A percentile compares a stretch with the other conserved stretches of the same genome.
Evolutionary conservation across 2,797 vertebrate species (phyloP).

Genomic region (Melopsittacus undulatus): DNA sequence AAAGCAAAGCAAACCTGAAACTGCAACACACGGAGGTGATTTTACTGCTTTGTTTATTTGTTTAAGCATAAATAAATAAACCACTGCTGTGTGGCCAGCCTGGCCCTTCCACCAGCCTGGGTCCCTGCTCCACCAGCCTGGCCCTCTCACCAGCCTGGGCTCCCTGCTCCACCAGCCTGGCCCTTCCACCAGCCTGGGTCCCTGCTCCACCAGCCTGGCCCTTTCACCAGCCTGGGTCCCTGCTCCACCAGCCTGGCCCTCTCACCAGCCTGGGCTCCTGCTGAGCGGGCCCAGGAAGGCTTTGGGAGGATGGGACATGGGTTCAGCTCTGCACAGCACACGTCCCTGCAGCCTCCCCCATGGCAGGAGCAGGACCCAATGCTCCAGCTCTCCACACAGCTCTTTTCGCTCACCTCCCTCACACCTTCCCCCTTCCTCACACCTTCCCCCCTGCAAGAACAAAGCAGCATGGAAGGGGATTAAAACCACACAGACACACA

Average conservation of each 20-base stretch:
- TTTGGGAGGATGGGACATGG: not conserved
- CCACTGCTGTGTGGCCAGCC: not conserved
- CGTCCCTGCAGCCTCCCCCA: not conserved
- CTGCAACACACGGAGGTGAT: rapidly evolving
- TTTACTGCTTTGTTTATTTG: not conserved
- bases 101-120: not conserved
- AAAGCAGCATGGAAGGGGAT: not conserved
- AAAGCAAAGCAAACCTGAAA: not conserved
- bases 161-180: not conserved
- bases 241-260: not conserved
- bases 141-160: not conserved
- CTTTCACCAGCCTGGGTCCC: not conserved
- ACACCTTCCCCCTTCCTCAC: not conserved
- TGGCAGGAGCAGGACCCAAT: not conserved
- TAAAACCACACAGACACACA: not conserved
- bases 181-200: not conserved
- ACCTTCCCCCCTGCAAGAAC: not conserved
- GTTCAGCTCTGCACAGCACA: not conserved
- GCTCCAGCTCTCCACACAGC: not conserved
- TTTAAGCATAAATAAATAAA: not conserved
- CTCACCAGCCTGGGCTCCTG: not conserved
- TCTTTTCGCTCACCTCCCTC: not conserved
- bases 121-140: not conserved
- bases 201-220: not conserved
- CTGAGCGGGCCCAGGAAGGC: not conserved